A percentile compares a stretch with the other conserved stretches of the same genome.
phyloP scores from a whole-genome alignment of 2,113 vertebrate species.

The Esox niger region DNA sequence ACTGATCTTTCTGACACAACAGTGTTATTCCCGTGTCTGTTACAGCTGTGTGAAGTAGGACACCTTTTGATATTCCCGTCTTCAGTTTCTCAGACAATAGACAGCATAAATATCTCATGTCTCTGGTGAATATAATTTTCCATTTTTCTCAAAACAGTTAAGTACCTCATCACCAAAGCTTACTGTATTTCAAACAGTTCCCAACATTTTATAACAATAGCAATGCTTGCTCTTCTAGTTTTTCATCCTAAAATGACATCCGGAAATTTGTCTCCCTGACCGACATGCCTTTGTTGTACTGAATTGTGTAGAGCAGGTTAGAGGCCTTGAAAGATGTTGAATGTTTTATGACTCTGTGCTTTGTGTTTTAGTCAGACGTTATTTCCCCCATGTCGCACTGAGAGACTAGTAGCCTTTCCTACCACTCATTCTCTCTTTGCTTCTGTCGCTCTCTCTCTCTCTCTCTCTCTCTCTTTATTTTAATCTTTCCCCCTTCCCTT shows the following conservation, averaged over 20 bases:
- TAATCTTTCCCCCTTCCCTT: no score
- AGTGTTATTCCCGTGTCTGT: no score
- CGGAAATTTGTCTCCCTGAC: slow-evolving; percentile 61
- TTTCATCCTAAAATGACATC: slow-evolving; percentile 46
- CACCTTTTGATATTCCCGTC: neutral
- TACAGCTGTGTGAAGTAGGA: no score
- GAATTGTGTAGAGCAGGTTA: slow-evolving; percentile 63
- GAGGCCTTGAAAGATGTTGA: slow-evolving; percentile 72
- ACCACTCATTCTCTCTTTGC: no score
- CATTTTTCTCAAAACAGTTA: neutral
- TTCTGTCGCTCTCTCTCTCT: no score
- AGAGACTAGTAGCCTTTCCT: slow-evolving; percentile 4
- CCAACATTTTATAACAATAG: slow-evolving; percentile 28
- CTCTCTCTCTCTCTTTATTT: no score
- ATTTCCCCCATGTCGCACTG: slow-evolving; percentile 21
- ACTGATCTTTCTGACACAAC: no score
- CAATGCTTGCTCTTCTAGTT: neutral
- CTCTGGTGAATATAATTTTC: no score
- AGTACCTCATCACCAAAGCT: neutral
- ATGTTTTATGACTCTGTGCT: slow-evolving; percentile 75
- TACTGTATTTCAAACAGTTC: slow-evolving; percentile 20
- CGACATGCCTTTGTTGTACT: slow-evolving; percentile 58
- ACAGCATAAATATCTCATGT: neutral
- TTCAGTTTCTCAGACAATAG: neutral
- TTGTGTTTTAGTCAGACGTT: slow-evolving; percentile 48